Base-by-base conservation (phyloP, 1,140 invertebrate species). In the Paraescarpia echinospica region DNA sequence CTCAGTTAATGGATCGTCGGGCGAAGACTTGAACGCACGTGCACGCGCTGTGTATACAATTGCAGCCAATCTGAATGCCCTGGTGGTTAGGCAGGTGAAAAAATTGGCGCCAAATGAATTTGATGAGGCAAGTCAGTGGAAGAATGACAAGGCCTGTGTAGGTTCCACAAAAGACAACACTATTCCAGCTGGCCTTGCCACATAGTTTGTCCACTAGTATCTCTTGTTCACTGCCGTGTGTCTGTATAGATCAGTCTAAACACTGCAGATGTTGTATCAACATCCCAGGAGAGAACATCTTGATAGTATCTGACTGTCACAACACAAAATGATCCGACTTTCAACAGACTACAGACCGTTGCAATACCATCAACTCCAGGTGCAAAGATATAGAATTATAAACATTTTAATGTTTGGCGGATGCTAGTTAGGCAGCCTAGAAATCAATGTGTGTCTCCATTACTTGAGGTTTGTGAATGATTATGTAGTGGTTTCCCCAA, bases 61-160 rank as follows among this genome's bases (percentile, higher is more conserved):
- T 77, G 59, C 59, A 77, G 59, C 14, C 59, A 27, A 77, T 77
- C 59, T 77, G 2, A 77, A 77, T 77, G 27, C 59, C 18, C 59
- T 77, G 59, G 59, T 27, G 59, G 59, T 18, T 27, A 31, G 27
- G 59, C 59, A 77, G 59, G 12, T 77, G 59, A 77, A 77, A 77
- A 77, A 77, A 27, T 77, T 77, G 59, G 59, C 59, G 59, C 59
- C 59, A 77, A 77, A 77, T 77, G 59, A 77, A 77, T 77, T 77
- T 77, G 59, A 27, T 77, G 59, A 77, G 59, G 14, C 22, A 31
- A 77, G 22, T 77, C 18, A 77, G 59, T 18, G 27, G 18, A 14
- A 18, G 59, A 77, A 77, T 77, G 59, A 6, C 9, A 2, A 77
- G 59, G 22, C 2, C 27, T 77, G 59, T 77, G 59, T 77, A 4